Evolutionary conservation across 2,113 vertebrate genomes (phyloP).

Genomic region (Glaucidium brasilianum): DNA sequence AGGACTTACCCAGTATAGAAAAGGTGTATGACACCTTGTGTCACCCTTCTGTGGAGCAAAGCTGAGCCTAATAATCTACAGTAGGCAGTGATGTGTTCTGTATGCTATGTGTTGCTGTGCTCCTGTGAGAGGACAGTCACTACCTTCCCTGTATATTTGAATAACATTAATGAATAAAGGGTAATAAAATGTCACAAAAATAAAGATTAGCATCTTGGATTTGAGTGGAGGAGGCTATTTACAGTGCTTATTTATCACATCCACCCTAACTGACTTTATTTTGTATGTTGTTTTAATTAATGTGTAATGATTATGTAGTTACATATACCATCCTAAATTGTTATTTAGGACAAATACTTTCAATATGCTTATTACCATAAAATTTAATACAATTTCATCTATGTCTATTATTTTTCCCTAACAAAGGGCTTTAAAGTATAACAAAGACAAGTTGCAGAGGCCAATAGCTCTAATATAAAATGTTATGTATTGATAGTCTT

Average conservation of each 20-base stretch:
- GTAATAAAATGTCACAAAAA: constrained; percentile 29
- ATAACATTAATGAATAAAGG: constrained; percentile 4
- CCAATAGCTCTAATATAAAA: neutral
- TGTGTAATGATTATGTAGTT: neutral
- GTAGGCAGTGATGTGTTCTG: neutral
- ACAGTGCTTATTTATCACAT: neutral
- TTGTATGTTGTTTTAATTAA: neutral
- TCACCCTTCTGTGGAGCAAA: neutral
- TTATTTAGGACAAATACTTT: neutral
- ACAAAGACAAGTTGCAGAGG: neutral
- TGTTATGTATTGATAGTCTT: neutral
- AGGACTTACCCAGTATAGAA: neutral
- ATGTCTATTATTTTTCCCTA: neutral
- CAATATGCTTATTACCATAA: neutral
- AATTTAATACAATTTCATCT: neutral
- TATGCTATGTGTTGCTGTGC: neutral
- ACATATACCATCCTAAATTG: neutral
- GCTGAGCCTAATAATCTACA: neutral
- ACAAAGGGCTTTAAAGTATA: neutral
- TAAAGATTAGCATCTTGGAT: constrained; percentile 8
- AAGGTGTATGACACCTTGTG: neutral
- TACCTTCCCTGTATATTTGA: neutral
- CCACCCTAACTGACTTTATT: neutral
- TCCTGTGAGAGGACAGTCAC: neutral
- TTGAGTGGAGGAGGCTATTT: constrained; percentile 2